Base-by-base conservation (phyloP, 2,888 invertebrate species). In the Brachyopa scutellaris region DNA sequence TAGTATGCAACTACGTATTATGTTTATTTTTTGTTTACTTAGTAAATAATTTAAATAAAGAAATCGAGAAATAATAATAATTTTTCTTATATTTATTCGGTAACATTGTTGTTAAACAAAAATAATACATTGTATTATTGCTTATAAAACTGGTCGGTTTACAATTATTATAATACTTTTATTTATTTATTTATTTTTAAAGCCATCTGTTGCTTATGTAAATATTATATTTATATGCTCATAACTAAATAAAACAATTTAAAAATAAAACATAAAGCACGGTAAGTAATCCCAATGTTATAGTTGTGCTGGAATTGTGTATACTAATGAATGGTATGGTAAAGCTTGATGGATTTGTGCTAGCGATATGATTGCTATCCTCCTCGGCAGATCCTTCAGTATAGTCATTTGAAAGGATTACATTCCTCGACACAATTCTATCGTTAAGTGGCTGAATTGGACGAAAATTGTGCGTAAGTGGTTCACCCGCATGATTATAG, bases 401-500 rank as follows among this genome's bases (percentile, higher is more conserved):
- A 36, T 23, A 17, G 6, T 33, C 13, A 8, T 31, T 40, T 13
- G n/a, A 11, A 2, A 0, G n/a, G 5, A 45, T 1, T 0, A 38
- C 49, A 62, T 84, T 84, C 49, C 84, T 83, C 45, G 86, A 93
- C 0, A 95, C 93, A 0, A 91, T 90, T 84, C 97, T 92, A 86
- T 94, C 94, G 26, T 95, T 94, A 0, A 95, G 91, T 0, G 95
- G 95, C 87, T 97, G 96, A 29, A 95, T 93, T 0, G 97, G 96
- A 9, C 97, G 93, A 88, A 94, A 96, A 89, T 97, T 97, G 87
- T 96, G 95, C 0, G 93, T 94, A 80, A 97, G 91, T 15, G 88
- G 86, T 84, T 92, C 92, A 2, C 95, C 96, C 59, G 93, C 92
- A 7, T 92, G 91, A 1, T 93, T 93, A 57, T 92, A 92, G 36